Percentiles rank a stretch among this genome's conserved stretches.
Conservation (phyloP, 2,113 vertebrate species). For the Diglossa brunneiventris region DNA sequence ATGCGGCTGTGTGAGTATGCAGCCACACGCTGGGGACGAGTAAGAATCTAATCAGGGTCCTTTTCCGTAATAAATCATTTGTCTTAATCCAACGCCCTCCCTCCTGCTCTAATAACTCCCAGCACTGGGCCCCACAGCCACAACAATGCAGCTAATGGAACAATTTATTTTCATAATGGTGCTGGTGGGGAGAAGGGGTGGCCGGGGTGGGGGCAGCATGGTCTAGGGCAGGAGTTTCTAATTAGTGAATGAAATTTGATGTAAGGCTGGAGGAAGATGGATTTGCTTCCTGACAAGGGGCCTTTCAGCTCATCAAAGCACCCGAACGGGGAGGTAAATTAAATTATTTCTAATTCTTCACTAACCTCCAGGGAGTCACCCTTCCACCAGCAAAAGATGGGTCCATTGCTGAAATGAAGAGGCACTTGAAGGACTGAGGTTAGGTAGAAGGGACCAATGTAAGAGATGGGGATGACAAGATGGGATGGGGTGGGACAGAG, state of each 20-base stretch:
- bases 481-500: background rate
- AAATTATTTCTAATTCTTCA: conserved; percentile 68
- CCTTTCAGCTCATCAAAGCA: conserved; percentile 64
- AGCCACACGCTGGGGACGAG: background rate
- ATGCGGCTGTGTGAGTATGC: background rate
- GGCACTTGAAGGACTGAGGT: conserved; percentile 3
- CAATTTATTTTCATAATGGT: conserved; percentile 74
- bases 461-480: background rate
- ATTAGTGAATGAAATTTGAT: conserved; percentile 75
- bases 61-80: conserved; percentile 67
- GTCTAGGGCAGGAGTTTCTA: conserved; percentile 67
- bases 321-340: conserved; percentile 62
- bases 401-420: conserved; percentile 21
- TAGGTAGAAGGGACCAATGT: background rate
- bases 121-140: conserved; percentile 38
- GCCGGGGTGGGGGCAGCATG: background rate
- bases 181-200: conserved; percentile 38
- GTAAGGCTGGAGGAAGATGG: conserved; percentile 68
- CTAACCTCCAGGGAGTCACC: conserved; percentile 66
- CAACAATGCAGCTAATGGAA: conserved; percentile 71
- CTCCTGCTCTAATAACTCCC: conserved; percentile 61
- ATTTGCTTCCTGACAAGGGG: conserved; percentile 65
- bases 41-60: conserved; percentile 56
- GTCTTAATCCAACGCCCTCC: conserved; percentile 58
- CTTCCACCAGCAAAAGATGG: conserved; percentile 34